Evolutionary conservation across 1,140 invertebrate species (phyloP).

Genomic region (Ceratina australensis): DNA sequence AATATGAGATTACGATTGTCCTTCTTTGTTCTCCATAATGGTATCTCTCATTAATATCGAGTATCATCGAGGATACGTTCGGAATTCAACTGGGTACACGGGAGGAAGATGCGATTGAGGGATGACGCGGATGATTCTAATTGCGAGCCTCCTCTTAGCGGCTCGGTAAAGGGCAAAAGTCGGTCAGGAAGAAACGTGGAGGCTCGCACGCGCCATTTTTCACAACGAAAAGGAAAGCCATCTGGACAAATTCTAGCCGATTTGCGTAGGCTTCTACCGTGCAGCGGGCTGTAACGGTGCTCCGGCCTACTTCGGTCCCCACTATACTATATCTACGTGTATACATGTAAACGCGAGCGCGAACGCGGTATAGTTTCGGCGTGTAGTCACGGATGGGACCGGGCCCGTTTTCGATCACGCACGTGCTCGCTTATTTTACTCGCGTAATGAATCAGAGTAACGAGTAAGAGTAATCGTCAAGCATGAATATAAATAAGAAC

Average conservation of each 20-base stretch:
- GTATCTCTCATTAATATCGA: too few species aligned
- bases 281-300: constrained; percentile 75
- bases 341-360: background rate
- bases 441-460: background rate
- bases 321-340: constrained; percentile 41
- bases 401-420: constrained; percentile 8
- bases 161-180: constrained; percentile 52
- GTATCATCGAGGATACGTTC: too few species aligned
- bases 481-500: too few species aligned
- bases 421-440: background rate
- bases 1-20: too few species aligned
- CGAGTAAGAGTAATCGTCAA: too few species aligned
- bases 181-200: constrained; percentile 70
- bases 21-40: too few species aligned
- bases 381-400: constrained; percentile 48
- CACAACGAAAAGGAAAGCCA: constrained; percentile 80
- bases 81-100: background rate
- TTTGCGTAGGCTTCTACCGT: constrained; percentile 68
- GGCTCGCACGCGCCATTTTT: constrained; percentile 79
- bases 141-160: background rate
- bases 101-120: background rate
- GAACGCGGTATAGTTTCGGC: constrained; percentile 63
- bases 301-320: constrained; percentile 73
- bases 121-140: background rate
- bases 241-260: constrained; percentile 72